Evolutionary conservation across 1,140 invertebrate genomes (phyloP), one percentile per base, ranked within the genome.

Genomic region (Drosophila arizonae): DNA sequence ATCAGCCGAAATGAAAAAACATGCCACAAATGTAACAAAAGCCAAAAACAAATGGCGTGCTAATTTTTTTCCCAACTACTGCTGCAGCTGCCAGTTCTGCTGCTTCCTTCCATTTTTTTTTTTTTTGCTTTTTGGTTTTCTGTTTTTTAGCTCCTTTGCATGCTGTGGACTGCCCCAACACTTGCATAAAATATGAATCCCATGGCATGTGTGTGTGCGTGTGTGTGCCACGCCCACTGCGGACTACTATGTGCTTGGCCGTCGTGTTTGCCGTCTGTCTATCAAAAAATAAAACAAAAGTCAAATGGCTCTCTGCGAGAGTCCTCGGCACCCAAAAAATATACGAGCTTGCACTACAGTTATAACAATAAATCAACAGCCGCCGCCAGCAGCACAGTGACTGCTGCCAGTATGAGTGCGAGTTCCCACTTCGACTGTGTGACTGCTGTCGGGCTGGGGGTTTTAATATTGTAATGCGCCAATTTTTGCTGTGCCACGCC

Each of bases 281-380:
- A 87, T 87, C 84, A 88, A 88, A 82, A 82, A 87, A 70, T 67
- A 77, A 81, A 87, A 87, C 82, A 87, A 88, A 88, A 88, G 79
- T 88, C 77, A 71, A 82, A 72, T 70, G 72, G 67, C 39, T 55
- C 55, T 72, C 48, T 58, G 63, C 41, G 45, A 81, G 73, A 87
- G 52, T 63, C 36, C 48, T 54, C 78, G 75, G 45, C 65, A 60
- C 65, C 79, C 57, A 50, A 86, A 87, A 87, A 69, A 74, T 66
- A 69, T 61, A 39, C 60, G 45, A 77, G 68, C 56, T 65, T 74
- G 69, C 68, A 68, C 55, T 57, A 80, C 84, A 89, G 84, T 82
- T 88, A 80, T 80, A 88, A 88, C 80, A 88, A 88, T 88, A 84
- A 88, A 88, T 88, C 84, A 88, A 88, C 84, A 88, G 69, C 61